Conservation (phyloP, 2,888 invertebrate genomes). For the Gymnoscelis rufifasciata region DNA sequence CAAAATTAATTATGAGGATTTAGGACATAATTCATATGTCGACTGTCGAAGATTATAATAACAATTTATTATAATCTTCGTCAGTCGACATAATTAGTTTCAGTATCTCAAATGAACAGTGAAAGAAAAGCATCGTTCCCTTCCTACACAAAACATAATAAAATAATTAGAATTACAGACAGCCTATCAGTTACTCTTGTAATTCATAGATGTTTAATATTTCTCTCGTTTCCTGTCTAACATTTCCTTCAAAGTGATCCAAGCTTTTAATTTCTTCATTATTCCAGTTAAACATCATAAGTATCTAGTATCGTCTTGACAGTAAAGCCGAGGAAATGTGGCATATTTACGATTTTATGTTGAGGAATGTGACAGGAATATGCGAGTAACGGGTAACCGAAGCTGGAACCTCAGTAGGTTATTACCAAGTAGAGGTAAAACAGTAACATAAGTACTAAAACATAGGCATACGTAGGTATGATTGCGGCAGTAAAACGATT, state of each 20-base stretch:
- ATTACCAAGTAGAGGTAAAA: no score
- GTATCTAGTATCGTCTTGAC: conserved; percentile 4
- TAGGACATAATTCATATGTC: no score
- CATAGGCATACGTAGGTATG: no score
- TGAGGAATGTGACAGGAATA: neutral
- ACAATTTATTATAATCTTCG: no score
- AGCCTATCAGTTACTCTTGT: conserved; percentile 24
- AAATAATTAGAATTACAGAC: conserved; percentile 23
- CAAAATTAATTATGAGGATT: no score
- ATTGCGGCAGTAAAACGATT: no score
- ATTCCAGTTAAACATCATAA: conserved; percentile 18
- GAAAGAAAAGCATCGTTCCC: conserved; percentile 14
- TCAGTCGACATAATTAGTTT: no score
- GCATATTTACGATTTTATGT: conserved; percentile 1
- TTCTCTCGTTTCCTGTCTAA: conserved; percentile 25
- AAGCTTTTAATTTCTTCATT: conserved; percentile 26
- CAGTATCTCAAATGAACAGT: no score
- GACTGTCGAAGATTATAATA: no score
- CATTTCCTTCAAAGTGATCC: conserved; percentile 20
- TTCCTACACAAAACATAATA: no score
- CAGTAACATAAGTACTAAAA: no score
- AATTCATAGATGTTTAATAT: conserved; percentile 26
- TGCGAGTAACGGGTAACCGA: neutral
- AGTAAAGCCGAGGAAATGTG: neutral
- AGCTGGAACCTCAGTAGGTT: no score